These are phyloP conservation scores for Caenorhabditis sp. DNA, from an alignment of 2,888 invertebrate genomes.

Conservation along the genomic window DNA sequence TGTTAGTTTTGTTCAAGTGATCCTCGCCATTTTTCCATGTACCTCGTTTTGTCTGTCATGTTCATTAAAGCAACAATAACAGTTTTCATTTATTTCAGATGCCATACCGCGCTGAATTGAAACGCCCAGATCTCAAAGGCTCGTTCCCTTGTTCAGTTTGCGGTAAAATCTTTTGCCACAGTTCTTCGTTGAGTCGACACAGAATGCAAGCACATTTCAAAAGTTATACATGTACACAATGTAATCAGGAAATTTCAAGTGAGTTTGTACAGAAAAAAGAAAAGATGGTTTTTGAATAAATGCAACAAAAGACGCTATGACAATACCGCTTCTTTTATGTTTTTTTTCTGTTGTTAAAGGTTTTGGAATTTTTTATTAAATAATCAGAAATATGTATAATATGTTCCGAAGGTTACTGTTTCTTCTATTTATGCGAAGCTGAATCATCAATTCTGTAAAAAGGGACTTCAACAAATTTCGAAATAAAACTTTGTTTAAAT, in stretches of 20 bases:
- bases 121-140: slow-evolving; percentile 71
- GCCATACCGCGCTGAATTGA: slow-evolving; percentile 71
- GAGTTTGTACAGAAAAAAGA: slow-evolving; percentile 40
- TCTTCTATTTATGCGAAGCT: too few relatives aligned
- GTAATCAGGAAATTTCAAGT: slow-evolving; percentile 71
- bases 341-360: too few relatives aligned
- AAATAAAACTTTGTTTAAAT: too few relatives aligned
- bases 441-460: too few relatives aligned
- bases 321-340: not conserved
- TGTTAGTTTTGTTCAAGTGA: not conserved
- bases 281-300: slow-evolving; percentile 8
- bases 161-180: slow-evolving; percentile 71
- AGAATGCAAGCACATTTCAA: slow-evolving; percentile 72
- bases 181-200: slow-evolving; percentile 70
- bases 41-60: not conserved
- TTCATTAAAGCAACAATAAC: too few relatives aligned
- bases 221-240: slow-evolving; percentile 70
- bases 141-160: slow-evolving; percentile 65
- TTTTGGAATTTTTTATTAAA: too few relatives aligned
- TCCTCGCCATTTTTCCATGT: not conserved
- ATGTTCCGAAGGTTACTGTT: too few relatives aligned
- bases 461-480: too few relatives aligned
- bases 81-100: too few relatives aligned
- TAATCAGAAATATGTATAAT: too few relatives aligned
- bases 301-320: not conserved